Base-by-base conservation (phyloP, 2,888 invertebrate species). In the Erpobdella octoculata region DNA sequence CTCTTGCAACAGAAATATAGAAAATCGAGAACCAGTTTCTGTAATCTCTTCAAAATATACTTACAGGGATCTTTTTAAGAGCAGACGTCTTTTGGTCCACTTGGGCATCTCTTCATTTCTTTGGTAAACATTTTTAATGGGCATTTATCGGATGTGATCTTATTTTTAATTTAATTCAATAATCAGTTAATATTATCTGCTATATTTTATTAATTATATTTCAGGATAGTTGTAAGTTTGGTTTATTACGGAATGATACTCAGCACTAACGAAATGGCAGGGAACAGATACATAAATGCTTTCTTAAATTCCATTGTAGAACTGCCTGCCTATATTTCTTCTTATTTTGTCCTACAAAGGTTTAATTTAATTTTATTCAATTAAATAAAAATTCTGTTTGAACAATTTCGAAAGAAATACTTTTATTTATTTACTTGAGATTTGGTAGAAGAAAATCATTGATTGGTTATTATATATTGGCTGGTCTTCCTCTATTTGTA, bases 221-320 rank as follows among this genome's bases (percentile, higher is more conserved):
- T 41, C 33, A 80, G 80, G 80, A 71, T 78, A 3, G 76, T 77
- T 5, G 76, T 78, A 61, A 75, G 75, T 15, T 70, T 79, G 58
- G 78, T 78, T 9, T 80, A 80, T 69, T 79, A 79, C 68, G 79
- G 78, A 0, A 70, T 80, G 62, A 77, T 77, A n/a, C 73, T 80
- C 37, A 78, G 78, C 18, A 79, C 80, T 5, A 74, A 76, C 0
- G 74, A 77, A 21, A 72, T 79, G 33, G 78, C 79, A 18, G 79
- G 79, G 38, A 75, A 79, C 70, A 73, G 78, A 31, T 80, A 77
- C 69, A 64, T 79, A 31, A 77, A 77, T 72, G 72, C 70, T 64
- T 76, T 76, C 71, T 69, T 77, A 37, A 76, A 73, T 31, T 77
- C 73, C n/a, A 53, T 76, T 18, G 75, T 77, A 15, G 77, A 77